These are phyloP conservation scores for Oryzias melastigma DNA, from an alignment of 2,113 vertebrate genomes.

Conservation along the genomic window DNA sequence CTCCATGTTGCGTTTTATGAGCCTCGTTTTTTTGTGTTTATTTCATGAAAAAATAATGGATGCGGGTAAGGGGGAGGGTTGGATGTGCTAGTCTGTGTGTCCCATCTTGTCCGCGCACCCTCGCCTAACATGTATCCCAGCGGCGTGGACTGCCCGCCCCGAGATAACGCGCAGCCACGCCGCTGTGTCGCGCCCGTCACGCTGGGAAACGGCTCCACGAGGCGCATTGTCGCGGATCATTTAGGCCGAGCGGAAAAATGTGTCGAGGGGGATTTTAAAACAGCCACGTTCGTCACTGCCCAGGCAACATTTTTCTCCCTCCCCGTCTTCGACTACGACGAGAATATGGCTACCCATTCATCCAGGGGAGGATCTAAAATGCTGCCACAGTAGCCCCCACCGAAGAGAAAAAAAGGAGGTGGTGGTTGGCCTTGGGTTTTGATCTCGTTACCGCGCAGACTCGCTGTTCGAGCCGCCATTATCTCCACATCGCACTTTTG, in stretches of 20 bases:
- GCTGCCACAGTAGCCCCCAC: conserved; percentile 36
- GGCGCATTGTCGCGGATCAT: conserved; percentile 41
- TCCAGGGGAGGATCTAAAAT: conserved; percentile 57
- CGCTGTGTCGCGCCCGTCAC: conserved; percentile 39
- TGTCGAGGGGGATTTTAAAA: conserved; percentile 13
- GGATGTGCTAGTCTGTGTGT: conserved; percentile 11
- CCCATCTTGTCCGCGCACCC: conserved; percentile 20
- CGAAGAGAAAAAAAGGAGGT: conserved; percentile 30
- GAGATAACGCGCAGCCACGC: conserved; percentile 37
- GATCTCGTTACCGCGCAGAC: conserved; percentile 58
- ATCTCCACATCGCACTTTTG: neutral
- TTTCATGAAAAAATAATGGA: conserved; percentile 65
- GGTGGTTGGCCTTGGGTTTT: conserved; percentile 57
- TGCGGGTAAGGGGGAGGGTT: conserved; percentile 12
- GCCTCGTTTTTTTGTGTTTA: conserved; percentile 41
- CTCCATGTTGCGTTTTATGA: conserved; percentile 45
- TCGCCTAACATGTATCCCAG: conserved; percentile 65
- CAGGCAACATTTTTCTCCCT: conserved; percentile 16
- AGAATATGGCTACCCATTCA: conserved; percentile 81
- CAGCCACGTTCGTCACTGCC: conserved; percentile 29
- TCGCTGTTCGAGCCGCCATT: neutral
- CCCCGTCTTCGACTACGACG: conserved; percentile 34
- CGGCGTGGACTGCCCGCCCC: conserved; percentile 59
- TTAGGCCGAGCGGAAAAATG: conserved; percentile 39
- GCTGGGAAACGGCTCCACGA: conserved; percentile 21